Evolutionary conservation across 2,113 vertebrate genomes (phyloP), one percentile per base, ranked within the genome.

Genomic region (Origma solitaria): DNA sequence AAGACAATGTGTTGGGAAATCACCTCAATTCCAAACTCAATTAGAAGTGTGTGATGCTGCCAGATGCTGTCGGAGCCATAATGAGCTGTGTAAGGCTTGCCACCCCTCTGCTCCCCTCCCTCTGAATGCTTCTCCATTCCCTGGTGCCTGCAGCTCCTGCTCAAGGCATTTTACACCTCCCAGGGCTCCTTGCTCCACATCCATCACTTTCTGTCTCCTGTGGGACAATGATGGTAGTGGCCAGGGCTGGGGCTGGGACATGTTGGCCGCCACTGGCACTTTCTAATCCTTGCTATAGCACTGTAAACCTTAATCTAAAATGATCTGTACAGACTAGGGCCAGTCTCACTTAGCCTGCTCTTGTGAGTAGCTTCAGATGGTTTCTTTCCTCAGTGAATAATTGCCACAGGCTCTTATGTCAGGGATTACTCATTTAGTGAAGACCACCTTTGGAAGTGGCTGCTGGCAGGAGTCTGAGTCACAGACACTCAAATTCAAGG

Each of bases 161-260:
- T 53, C 3, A 35, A 40, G 40, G 40, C 24, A 31, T 69, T 61
- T 69, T 33, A 23, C 30, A 31, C 33, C 65, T 35, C 23, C n/a
- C 24, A 23, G 47, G 35, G 30, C 62, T 61, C 49, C 35, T 69
- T 47, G 0, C 18, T 62, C 42, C 1, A 1, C 21, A 51, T 37
- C 50, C 45, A 12, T 25, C 13, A 0, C 33, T 35, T 77, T 30
- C 51, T 65, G 4, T 40, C 21, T 66, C 51, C 38, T 71, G 22
- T 31, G 64, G 37, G 61, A 81, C 45, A 42, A 19, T 0, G 2
- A n/a, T 4, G 27, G 62, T 50, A 81, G 61, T 49, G 68, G 37
- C 31, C 58, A 45, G 0, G 2, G 65, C 31, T 0, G 1, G 23
- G 40, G 14, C 37, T 58, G 64, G 30, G 51, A 35, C 35, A 21